Base-by-base conservation (phyloP, 2,888 invertebrate genomes). In the Piscicola geometra region DNA sequence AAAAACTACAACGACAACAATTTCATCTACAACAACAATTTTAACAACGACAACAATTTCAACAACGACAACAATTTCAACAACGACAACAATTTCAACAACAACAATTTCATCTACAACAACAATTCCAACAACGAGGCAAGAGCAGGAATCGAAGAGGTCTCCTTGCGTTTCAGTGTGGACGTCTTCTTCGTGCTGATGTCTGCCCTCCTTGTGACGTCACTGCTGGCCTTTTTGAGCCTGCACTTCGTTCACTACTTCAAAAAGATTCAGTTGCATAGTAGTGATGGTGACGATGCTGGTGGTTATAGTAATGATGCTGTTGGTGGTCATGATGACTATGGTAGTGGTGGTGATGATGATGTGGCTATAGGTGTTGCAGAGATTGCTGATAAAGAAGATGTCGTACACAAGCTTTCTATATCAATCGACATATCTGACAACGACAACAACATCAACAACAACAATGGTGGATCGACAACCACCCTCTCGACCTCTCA, bases 171-270 rank as follows among this genome's bases (percentile, higher is more conserved):
- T n/a, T 92, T 92, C 83, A 88, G 88, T 76, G 87, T 90, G 0
- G 86, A 86, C 76, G 77, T 56, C 73, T 92, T 91, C 86, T 90
- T 92, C 82, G 82, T 89, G 75, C 86, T 90, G 81, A 87, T 92
- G 1, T 90, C 89, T 80, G 86, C 82, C 2, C 87, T 91, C 82
- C 88, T 92, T 83, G 83, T 89, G 1, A 80, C 88, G 69, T 91
- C 91, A 82, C 86, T 89, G 28, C 81, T 88, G 41, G 89, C 91
- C 21, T 92, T 91, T 84, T 83, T 88, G 2, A 81, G 89, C 21
- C 84, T 92, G 67, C 89, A 89, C 82, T 86, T 81, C 80, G 82
- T 71, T 67, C 76, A 78, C 5, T 69, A 47, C 64, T 76, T 76
- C 36, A 32, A 28, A 0, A 21, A 32, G 21, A 64, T 47, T 47